Evolutionary conservation across 64 coral and sea anemone genomes (phyloP).

Genomic region (Pocillopora verrucosa): DNA sequence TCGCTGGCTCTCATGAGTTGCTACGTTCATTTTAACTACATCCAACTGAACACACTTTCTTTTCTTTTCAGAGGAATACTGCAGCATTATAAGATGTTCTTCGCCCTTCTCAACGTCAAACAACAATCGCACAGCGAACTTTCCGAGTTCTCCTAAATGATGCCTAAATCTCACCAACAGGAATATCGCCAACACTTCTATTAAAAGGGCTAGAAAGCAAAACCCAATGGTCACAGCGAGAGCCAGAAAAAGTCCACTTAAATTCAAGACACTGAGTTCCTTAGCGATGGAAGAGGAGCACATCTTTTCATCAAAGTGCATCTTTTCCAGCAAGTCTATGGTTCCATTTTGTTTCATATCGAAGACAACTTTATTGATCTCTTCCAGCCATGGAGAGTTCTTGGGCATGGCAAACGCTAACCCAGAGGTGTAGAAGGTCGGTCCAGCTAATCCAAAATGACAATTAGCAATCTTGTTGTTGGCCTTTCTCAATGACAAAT

Average conservation of each 20-base stretch:
- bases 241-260: slow-evolving; percentile 29
- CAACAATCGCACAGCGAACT: slow-evolving; percentile 9
- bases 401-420: slow-evolving; percentile 35
- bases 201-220: slow-evolving; percentile 10
- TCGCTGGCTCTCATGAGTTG: not conserved
- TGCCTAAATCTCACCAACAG: not conserved
- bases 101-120: slow-evolving; percentile 23
- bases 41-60: slow-evolving; percentile 15
- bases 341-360: slow-evolving; percentile 20
- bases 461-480: slow-evolving; percentile 11
- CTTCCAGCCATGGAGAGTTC: slow-evolving; percentile 26
- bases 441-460: not conserved
- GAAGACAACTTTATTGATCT: not conserved
- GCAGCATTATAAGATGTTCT: slow-evolving; percentile 1
- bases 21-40: not conserved
- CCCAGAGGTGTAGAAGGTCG: slow-evolving; percentile 30
- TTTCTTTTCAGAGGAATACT: not conserved
- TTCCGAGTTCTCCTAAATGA: not conserved
- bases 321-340: slow-evolving; percentile 1
- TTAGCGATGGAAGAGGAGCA: not conserved
- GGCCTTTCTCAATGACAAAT: slow-evolving; percentile 20
- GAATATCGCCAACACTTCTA: slow-evolving; percentile 2
- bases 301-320: slow-evolving; percentile 10
- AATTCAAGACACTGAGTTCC: not conserved
- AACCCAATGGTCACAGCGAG: slow-evolving; percentile 1